Percentiles rank a stretch among this genome's conserved stretches.
Conservation (phyloP, 1,140 invertebrate genomes). For the Hyphantria cunea region DNA sequence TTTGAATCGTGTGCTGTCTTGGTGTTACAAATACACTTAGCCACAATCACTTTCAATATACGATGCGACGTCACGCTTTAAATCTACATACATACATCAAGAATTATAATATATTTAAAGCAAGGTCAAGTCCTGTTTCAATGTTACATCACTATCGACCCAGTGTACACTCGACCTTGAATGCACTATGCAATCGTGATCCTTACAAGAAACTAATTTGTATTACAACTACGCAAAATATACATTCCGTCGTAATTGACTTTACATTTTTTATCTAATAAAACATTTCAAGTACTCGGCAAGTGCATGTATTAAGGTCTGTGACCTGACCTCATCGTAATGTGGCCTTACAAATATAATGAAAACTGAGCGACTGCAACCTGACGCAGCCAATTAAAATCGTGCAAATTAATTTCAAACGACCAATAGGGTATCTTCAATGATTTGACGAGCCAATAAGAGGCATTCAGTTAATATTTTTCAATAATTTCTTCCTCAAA, state of each 20-base stretch:
- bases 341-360: constrained; percentile 33
- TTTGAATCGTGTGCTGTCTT: no score
- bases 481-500: not conserved
- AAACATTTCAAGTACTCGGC: constrained; percentile 23
- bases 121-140: constrained; percentile 24
- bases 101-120: constrained; percentile 13
- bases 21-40: no score
- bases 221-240: constrained; percentile 5
- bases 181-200: constrained; percentile 6
- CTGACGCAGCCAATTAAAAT: constrained; percentile 16
- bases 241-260: constrained; percentile 6
- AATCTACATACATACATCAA: constrained; percentile 6
- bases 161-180: constrained; percentile 16
- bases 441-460: constrained; percentile 10
- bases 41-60: no score
- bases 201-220: constrained; percentile 13
- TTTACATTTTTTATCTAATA: constrained; percentile 14
- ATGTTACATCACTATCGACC: constrained; percentile 19
- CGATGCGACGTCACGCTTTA: not conserved
- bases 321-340: constrained; percentile 36
- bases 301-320: constrained; percentile 31
- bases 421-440: constrained; percentile 13
- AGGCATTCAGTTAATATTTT: constrained; percentile 1
- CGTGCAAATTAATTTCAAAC: constrained; percentile 12
- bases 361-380: constrained; percentile 30